Conservation (phyloP, 2,888 invertebrate species). For the Pandemis heparana region DNA sequence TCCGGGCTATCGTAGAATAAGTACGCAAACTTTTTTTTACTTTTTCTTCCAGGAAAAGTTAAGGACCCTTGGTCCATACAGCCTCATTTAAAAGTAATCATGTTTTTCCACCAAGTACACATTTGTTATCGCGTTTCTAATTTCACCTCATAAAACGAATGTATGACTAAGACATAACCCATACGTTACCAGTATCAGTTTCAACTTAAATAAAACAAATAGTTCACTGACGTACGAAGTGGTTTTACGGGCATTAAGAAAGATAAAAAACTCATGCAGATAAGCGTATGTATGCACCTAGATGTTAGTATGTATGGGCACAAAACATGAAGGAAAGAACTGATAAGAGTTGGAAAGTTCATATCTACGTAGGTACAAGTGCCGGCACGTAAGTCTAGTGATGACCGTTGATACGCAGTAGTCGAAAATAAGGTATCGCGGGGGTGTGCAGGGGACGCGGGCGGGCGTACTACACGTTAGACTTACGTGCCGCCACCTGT, state of each 20-base stretch:
- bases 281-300: background rate
- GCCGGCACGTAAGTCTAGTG: too few relatives aligned
- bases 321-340: too few relatives aligned
- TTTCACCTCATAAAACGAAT: constrained; percentile 1
- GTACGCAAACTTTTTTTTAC: background rate
- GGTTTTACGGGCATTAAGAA: background rate
- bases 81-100: background rate
- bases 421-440: too few relatives aligned
- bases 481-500: too few relatives aligned
- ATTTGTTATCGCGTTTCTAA: constrained; percentile 9
- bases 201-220: background rate
- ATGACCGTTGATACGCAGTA: too few relatives aligned
- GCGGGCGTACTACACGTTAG: too few relatives aligned
- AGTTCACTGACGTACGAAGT: background rate
- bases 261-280: background rate
- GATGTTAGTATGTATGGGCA: too few relatives aligned
- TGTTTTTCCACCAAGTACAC: background rate
- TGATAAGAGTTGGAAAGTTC: too few relatives aligned
- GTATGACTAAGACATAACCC: constrained; percentile 4
- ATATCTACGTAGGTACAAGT: too few relatives aligned
- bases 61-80: background rate
- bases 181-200: constrained; percentile 3
- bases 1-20: background rate
- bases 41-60: background rate
- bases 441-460: too few relatives aligned